Evolutionary conservation across 1,140 invertebrate species (phyloP).

Genomic region (Phthorimaea operculella): DNA sequence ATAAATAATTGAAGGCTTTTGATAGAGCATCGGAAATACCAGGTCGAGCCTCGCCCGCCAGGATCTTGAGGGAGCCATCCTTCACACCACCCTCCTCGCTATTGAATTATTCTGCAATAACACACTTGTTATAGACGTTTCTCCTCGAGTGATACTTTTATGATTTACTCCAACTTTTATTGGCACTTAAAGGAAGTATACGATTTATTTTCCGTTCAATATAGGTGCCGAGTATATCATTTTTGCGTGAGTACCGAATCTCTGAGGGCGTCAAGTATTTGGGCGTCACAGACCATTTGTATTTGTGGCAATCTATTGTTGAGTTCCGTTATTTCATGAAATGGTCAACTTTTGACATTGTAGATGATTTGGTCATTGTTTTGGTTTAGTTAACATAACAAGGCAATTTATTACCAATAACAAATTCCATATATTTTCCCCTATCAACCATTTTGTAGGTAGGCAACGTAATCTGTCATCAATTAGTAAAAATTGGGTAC

Average conservation of each 20-base stretch:
- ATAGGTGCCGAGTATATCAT: constrained; percentile 61
- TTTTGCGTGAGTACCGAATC: constrained; percentile 46
- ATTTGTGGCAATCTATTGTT: background rate
- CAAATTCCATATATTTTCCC: too few relatives aligned
- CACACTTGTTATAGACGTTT: constrained; percentile 65
- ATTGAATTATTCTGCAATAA: constrained; percentile 67
- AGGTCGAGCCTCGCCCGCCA: constrained; percentile 32
- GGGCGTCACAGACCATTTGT: constrained; percentile 44
- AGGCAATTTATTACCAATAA: too few relatives aligned
- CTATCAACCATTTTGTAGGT: too few relatives aligned
- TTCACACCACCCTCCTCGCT: constrained; percentile 50
- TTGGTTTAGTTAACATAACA: too few relatives aligned
- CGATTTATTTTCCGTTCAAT: constrained; percentile 65
- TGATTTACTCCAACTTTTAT: constrained; percentile 68
- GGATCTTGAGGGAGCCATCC: constrained; percentile 57
- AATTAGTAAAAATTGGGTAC: too few relatives aligned
- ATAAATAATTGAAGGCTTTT: constrained; percentile 66
- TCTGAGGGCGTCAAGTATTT: constrained; percentile 32
- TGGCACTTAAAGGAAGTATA: constrained; percentile 66
- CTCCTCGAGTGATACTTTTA: constrained; percentile 63
- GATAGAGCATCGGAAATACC: constrained; percentile 57
- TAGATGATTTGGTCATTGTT: too few relatives aligned
- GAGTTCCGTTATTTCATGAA: too few relatives aligned
- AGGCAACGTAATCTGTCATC: too few relatives aligned
- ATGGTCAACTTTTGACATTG: too few relatives aligned